Percentiles rank a stretch among this genome's conserved stretches.
phyloP scores from a whole-genome alignment of 2,113 vertebrate species.

The Connochaetes taurinus region DNA sequence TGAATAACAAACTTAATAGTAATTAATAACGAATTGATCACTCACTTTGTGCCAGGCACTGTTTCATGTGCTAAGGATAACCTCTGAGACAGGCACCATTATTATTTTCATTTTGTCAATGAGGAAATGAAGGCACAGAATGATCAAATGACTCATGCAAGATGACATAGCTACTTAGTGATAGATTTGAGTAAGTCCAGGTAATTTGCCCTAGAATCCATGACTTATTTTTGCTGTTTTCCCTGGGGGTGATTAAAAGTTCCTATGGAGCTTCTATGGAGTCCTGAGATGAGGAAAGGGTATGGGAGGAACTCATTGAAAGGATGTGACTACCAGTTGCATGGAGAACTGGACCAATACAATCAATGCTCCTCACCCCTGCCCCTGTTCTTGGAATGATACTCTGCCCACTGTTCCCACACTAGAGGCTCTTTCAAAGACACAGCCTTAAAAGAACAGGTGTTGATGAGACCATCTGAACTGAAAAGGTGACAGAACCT shows the following conservation, averaged over 20 bases:
- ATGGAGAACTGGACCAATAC: not conserved
- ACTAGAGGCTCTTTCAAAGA: not conserved
- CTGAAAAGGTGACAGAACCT: not conserved
- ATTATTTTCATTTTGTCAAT: not conserved
- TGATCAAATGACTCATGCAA: not conserved
- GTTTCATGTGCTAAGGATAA: not conserved
- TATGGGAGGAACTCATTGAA: not conserved
- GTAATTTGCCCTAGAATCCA: not conserved
- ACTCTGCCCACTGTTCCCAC: not conserved
- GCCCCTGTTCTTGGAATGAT: not conserved
- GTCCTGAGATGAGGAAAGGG: not conserved
- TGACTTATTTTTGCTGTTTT: not conserved
- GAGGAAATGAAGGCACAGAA: not conserved
- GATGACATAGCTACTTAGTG: not conserved
- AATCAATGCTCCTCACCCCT: not conserved
- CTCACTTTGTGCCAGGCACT: not conserved
- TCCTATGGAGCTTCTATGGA: rapidly evolving
- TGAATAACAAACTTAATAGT: not conserved
- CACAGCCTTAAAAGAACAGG: not conserved
- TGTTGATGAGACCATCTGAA: not conserved
- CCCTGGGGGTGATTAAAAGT: not conserved
- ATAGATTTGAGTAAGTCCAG: not conserved
- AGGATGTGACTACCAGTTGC: not conserved
- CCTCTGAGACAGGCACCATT: not conserved
- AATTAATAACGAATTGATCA: not conserved